phyloP scores from a whole-genome alignment of 2,113 vertebrate species.

The Sterrhoptilus dennistouni region DNA sequence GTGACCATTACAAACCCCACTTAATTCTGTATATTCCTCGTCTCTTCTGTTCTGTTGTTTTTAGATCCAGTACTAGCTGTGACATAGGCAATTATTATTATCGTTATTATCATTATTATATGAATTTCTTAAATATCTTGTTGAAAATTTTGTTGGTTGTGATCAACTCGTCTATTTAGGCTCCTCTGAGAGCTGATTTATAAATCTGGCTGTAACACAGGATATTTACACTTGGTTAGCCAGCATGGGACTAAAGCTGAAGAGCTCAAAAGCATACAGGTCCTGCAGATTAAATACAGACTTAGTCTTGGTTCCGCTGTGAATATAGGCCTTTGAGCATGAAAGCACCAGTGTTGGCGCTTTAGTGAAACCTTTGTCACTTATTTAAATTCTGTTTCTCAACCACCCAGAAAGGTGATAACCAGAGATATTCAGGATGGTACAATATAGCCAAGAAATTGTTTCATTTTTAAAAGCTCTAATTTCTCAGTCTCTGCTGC shows the following conservation, averaged over 20 bases:
- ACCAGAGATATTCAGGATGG: background rate
- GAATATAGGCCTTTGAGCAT: background rate
- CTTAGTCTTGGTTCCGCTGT: background rate
- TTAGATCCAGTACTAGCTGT: background rate
- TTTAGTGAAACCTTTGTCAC: background rate
- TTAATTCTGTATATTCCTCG: background rate
- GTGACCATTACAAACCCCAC: background rate
- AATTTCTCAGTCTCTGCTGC: background rate
- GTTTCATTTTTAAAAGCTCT: background rate
- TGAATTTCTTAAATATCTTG: background rate
- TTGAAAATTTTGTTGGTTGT: background rate
- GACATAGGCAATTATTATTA: background rate
- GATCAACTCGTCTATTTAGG: background rate
- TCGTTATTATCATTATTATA: background rate
- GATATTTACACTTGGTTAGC: background rate
- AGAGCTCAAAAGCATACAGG: background rate
- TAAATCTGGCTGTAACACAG: background rate
- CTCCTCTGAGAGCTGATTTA: background rate
- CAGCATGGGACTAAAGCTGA: background rate
- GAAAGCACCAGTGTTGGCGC: accelerated
- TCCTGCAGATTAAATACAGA: background rate
- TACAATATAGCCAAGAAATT: background rate
- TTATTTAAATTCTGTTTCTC: background rate
- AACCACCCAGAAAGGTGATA: background rate
- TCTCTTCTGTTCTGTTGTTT: background rate